Conservation (phyloP, 2,113 vertebrate genomes). For the Indicator maculatus region DNA sequence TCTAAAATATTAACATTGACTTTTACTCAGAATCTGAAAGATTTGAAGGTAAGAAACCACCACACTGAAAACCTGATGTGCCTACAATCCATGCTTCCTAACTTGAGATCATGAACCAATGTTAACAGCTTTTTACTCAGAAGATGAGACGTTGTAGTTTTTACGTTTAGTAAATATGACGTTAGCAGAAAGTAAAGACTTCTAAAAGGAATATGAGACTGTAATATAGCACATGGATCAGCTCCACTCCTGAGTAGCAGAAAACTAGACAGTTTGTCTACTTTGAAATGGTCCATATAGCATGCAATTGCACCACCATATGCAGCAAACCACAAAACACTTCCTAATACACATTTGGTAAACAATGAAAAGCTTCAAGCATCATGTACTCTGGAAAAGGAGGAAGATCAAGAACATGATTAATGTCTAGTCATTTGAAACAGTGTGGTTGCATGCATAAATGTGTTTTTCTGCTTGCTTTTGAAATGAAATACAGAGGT, state of each 20-base stretch:
- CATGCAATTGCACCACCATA: background rate
- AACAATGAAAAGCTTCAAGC: background rate
- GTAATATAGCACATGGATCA: background rate
- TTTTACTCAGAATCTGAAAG: background rate
- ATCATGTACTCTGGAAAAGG: background rate
- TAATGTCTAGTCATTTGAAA: background rate
- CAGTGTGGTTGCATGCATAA: background rate
- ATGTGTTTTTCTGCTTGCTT: background rate
- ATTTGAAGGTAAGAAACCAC: background rate
- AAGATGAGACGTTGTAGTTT: background rate
- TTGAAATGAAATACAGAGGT: background rate
- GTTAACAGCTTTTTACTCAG: background rate
- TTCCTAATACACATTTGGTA: background rate
- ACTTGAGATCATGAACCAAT: background rate
- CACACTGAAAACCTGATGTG: background rate
- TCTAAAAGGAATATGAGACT: background rate
- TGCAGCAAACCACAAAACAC: background rate
- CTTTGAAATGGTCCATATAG: background rate
- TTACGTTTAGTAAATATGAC: background rate
- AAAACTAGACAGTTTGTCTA: background rate
- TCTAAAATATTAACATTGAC: background rate
- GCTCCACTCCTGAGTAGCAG: background rate
- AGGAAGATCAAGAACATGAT: background rate
- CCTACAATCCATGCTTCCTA: background rate
- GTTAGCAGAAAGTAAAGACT: background rate